These are phyloP conservation scores for Drosophila repletoides DNA, from an alignment of 1,140 invertebrate genomes.

Conservation along the genomic window DNA sequence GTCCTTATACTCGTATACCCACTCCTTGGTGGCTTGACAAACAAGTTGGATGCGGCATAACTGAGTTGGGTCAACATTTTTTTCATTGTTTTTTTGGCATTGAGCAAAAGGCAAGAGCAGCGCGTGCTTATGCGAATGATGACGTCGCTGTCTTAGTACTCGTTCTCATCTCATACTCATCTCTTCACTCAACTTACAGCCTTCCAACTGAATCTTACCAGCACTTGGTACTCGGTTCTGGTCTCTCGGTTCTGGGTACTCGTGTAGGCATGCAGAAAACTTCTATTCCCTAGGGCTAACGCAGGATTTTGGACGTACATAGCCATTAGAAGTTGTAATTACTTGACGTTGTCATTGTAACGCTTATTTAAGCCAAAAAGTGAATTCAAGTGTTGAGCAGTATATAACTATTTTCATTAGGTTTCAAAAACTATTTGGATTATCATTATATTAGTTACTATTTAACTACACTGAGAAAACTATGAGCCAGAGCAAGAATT, in stretches of 20 bases:
- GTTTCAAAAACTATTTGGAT: no score
- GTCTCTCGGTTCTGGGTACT: no score
- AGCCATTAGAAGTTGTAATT: constrained; percentile 64
- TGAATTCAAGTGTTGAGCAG: neutral
- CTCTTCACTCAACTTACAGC: constrained; percentile 16
- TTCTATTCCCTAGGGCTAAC: constrained; percentile 37
- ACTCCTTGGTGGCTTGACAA: neutral
- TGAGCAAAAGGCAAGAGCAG: no score
- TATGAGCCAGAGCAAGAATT: no score
- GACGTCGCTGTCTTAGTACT: constrained; percentile 25
- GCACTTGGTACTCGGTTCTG: no score
- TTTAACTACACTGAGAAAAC: no score
- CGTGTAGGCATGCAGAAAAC: constrained; percentile 30
- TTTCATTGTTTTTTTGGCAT: constrained; percentile 70
- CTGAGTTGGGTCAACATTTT: constrained; percentile 68
- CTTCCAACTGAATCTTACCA: constrained; percentile 9
- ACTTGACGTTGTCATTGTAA: constrained; percentile 16
- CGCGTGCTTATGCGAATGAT: constrained; percentile 59
- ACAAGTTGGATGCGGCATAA: constrained; percentile 18
- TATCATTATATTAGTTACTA: no score
- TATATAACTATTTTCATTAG: no score
- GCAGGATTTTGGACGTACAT: constrained; percentile 34
- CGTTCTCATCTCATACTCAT: neutral
- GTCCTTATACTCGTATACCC: neutral
- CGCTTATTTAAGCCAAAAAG: neutral